Conservation (phyloP, 2,888 invertebrate genomes). For the Emesis russula region DNA sequence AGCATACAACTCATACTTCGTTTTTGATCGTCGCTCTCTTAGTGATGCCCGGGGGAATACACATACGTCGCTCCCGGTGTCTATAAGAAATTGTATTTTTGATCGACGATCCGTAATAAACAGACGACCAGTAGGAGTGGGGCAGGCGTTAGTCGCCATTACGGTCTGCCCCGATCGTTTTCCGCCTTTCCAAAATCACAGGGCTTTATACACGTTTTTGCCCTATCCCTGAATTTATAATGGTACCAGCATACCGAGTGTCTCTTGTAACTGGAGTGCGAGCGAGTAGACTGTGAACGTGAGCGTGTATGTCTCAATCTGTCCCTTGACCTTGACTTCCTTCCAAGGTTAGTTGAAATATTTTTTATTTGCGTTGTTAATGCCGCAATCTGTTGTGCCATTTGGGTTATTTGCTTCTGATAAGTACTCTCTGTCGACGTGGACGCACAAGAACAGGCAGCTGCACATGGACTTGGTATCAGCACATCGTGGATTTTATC, state of each 20-base stretch:
- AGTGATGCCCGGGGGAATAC: not conserved
- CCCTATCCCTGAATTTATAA: slow-evolving; percentile 35
- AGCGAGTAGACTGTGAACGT: not conserved
- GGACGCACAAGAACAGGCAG: not conserved
- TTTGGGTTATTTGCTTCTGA: no score
- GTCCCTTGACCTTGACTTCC: no score
- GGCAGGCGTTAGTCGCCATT: not conserved
- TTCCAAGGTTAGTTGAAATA: no score
- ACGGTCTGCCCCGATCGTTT: not conserved
- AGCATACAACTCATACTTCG: not conserved
- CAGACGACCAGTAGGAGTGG: not conserved
- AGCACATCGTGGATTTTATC: slow-evolving; percentile 13
- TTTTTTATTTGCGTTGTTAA: no score
- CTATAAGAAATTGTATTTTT: slow-evolving; percentile 17
- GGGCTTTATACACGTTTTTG: slow-evolving; percentile 33
- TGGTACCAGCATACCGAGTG: slow-evolving; percentile 51
- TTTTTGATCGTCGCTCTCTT: not conserved
- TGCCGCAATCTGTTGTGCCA: no score
- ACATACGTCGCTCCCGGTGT: slow-evolving; percentile 14
- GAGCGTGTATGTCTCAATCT: not conserved
- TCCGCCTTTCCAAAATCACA: slow-evolving; percentile 50
- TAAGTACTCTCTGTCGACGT: no score
- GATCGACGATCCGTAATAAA: not conserved
- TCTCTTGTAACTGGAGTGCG: not conserved
- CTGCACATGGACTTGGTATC: not conserved